A percentile compares a stretch with the other conserved stretches of the same genome.
These are phyloP conservation scores for Mercenaria mercenaria DNA, from an alignment of 1,140 invertebrate genomes.

Conservation along the genomic window DNA sequence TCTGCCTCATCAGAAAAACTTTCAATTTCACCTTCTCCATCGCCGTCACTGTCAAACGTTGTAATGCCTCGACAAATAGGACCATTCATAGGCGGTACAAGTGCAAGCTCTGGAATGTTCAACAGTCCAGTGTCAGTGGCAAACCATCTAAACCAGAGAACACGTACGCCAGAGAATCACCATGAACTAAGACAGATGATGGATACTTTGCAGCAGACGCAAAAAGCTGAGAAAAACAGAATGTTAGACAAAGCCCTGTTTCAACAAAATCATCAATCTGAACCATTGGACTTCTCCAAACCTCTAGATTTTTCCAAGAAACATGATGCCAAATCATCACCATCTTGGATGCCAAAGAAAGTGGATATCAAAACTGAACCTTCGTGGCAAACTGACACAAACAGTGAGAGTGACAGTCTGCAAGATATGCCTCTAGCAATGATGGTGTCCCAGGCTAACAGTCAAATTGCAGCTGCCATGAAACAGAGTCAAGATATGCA, in stretches of 20 bases:
- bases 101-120: constrained; percentile 46
- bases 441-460: constrained; percentile 60
- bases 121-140: neutral
- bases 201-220: constrained; percentile 8
- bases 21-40: neutral
- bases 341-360: neutral
- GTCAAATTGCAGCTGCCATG: constrained; percentile 59
- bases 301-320: constrained; percentile 54
- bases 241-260: constrained; percentile 4
- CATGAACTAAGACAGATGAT: constrained; percentile 61
- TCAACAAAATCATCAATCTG: constrained; percentile 61
- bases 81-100: constrained; percentile 79
- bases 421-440: constrained; percentile 59
- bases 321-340: neutral
- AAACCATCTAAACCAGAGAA: constrained; percentile 29
- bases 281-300: constrained; percentile 83
- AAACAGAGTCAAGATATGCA: constrained; percentile 49
- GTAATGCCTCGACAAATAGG: constrained; percentile 81
- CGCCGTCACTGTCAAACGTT: constrained; percentile 63
- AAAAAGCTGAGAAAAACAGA: constrained; percentile 45
- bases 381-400: constrained; percentile 61
- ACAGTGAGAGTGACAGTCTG: constrained; percentile 64
- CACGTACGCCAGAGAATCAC: constrained; percentile 48
- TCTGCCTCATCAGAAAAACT: constrained; percentile 15
- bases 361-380: constrained; percentile 69